phyloP scores from a whole-genome alignment of 2,113 vertebrate species.

The Galemys pyrenaicus region DNA sequence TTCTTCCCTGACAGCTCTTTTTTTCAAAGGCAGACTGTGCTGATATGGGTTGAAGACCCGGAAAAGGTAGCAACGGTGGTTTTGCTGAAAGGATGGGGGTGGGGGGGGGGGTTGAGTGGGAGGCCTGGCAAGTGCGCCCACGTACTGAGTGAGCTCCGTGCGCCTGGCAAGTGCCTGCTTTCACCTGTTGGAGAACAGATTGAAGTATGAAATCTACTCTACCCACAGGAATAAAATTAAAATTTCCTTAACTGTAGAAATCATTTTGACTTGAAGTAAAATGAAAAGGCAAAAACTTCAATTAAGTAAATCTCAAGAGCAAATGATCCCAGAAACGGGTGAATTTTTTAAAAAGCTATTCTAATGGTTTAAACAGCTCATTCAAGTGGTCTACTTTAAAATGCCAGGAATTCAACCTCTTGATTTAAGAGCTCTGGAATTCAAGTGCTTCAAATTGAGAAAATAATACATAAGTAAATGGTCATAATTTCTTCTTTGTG shows the following conservation, averaged over 20 bases:
- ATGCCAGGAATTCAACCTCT: conserved; percentile 81
- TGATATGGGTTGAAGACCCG: not conserved
- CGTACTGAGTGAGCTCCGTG: accelerated
- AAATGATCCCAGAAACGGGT: conserved; percentile 62
- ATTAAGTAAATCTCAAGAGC: conserved; percentile 75
- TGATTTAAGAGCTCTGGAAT: conserved; percentile 80
- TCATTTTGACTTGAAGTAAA: conserved; percentile 64
- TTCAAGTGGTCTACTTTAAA: conserved; percentile 81
- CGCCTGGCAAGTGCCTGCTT: not conserved
- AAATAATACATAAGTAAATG: conserved; percentile 79
- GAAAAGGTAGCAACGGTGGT: not conserved
- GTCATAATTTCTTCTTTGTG: conserved; percentile 65
- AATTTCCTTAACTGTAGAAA: conserved; percentile 56
- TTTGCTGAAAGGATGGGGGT: not conserved
- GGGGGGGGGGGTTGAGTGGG: too few relatives aligned
- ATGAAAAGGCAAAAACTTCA: conserved; percentile 72
- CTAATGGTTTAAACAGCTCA: conserved; percentile 78
- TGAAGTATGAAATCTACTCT: not conserved
- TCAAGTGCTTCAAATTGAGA: conserved; percentile 80
- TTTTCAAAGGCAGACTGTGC: not conserved
- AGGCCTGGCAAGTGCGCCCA: not conserved
- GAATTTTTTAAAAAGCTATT: conserved; percentile 66
- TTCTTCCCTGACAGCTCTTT: not conserved
- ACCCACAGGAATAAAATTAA: conserved; percentile 49
- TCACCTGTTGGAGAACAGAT: not conserved